phyloP scores from a whole-genome alignment of 1,140 invertebrate genomes.

The Amphibalanus amphitrite region DNA sequence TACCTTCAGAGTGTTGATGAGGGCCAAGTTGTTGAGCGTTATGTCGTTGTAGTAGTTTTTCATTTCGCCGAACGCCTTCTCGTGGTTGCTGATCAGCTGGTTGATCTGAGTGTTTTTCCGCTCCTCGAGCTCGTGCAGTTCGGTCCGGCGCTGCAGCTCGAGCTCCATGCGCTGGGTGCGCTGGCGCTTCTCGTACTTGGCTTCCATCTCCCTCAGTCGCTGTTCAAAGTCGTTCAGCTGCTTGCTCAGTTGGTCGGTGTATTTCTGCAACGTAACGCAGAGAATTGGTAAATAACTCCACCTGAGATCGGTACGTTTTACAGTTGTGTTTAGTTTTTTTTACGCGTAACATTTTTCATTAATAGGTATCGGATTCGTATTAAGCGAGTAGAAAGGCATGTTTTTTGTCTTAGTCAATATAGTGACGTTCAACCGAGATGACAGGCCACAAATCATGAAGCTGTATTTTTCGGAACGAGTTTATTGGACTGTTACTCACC shows the following conservation, averaged over 20 bases:
- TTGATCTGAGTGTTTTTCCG: conserved; percentile 71
- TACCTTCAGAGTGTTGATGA: conserved; percentile 33
- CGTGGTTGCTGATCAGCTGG: conserved; percentile 60
- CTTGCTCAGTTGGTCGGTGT: neutral
- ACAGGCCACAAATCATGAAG: no score
- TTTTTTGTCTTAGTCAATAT: neutral
- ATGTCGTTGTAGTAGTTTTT: conserved; percentile 91
- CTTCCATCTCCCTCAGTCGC: neutral
- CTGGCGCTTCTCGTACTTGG: neutral
- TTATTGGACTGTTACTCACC: neutral
- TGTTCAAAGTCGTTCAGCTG: neutral
- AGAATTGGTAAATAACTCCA: no score
- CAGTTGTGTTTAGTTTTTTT: no score
- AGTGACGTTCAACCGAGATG: no score
- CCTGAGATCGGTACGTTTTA: no score
- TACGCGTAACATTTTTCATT: no score
- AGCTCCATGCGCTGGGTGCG: neutral
- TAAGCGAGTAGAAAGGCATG: neutral
- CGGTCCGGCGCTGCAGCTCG: conserved; percentile 48
- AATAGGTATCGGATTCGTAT: neutral
- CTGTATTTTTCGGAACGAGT: no score
- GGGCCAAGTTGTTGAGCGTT: conserved; percentile 68
- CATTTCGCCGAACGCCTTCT: conserved; percentile 65
- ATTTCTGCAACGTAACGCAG: neutral
- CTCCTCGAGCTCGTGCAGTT: conserved; percentile 66